Conservation (phyloP, 2,888 invertebrate species). For the Cinara cedri region DNA sequence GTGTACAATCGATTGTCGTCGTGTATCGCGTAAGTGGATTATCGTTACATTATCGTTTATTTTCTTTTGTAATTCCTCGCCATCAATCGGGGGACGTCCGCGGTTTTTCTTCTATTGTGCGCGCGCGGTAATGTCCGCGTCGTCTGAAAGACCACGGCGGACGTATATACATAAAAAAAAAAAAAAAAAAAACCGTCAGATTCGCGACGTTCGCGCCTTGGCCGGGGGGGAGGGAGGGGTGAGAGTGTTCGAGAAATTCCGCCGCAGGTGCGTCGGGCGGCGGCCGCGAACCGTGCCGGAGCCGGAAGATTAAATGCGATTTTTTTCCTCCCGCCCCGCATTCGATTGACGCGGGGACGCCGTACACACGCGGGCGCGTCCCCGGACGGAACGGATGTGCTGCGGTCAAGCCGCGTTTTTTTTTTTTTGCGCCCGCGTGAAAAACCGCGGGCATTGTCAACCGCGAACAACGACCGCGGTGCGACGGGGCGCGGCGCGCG, state of each 20-base stretch:
- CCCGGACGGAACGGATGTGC: constrained; percentile 38
- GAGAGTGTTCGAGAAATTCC: constrained; percentile 6
- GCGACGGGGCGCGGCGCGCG: too few relatives aligned
- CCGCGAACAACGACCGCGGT: constrained; percentile 9
- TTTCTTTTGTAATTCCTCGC: not conserved
- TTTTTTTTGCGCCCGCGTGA: constrained; percentile 34
- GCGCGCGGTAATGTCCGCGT: too few relatives aligned
- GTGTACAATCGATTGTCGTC: not conserved
- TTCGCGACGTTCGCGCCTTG: not conserved
- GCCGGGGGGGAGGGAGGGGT: not conserved
- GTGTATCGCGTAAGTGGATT: not conserved
- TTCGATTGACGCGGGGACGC: not conserved
- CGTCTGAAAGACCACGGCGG: too few relatives aligned
- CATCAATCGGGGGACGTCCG: not conserved
- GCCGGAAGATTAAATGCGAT: constrained; percentile 46
- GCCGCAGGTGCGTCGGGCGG: constrained; percentile 12
- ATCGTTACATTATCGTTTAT: too few relatives aligned
- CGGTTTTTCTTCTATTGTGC: not conserved
- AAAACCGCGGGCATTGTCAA: constrained; percentile 35
- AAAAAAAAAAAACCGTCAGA: constrained; percentile 5
- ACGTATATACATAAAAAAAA: too few relatives aligned
- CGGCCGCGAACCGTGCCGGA: not conserved
- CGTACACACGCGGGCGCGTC: not conserved
- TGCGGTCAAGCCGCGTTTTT: constrained; percentile 50
- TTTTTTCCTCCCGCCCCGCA: constrained; percentile 22